phyloP scores from a whole-genome alignment of 1,140 invertebrate genomes.

The Drosophila rhopaloa region DNA sequence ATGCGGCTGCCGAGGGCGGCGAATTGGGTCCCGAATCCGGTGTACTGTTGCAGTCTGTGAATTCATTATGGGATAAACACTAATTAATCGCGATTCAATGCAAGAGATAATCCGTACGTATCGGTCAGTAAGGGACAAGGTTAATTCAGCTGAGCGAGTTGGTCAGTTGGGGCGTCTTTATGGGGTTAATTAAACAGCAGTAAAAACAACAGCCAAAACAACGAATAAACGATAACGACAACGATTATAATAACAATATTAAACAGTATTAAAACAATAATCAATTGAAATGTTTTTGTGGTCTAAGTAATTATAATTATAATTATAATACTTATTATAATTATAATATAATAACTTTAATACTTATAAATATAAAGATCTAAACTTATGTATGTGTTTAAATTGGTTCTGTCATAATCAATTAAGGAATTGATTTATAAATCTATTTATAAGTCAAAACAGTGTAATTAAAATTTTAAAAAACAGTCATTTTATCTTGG shows the following conservation, averaged over 20 bases:
- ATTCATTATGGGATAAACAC: neutral
- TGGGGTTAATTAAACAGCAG: conserved; percentile 24
- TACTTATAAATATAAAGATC: too few species aligned
- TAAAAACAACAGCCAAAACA: conserved; percentile 31
- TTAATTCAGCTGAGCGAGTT: conserved; percentile 1
- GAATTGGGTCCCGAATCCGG: conserved; percentile 94
- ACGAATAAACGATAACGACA: conserved; percentile 11
- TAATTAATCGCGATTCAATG: neutral
- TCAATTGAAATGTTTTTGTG: neutral
- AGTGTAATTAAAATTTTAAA: too few species aligned
- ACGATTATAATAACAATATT: conserved; percentile 2
- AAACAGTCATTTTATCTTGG: too few species aligned
- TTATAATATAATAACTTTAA: too few species aligned
- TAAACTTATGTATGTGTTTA: too few species aligned
- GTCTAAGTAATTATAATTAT: neutral
- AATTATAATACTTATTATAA: too few species aligned
- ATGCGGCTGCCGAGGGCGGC: conserved; percentile 88
- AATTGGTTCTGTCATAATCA: too few species aligned
- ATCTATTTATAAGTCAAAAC: too few species aligned
- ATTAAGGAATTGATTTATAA: too few species aligned
- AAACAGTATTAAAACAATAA: neutral
- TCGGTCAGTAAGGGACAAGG: neutral
- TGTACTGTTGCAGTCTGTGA: conserved; percentile 87
- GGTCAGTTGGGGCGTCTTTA: neutral
- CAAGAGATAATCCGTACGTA: too few species aligned